These are phyloP conservation scores for Brachionus asplanchnoidis DNA, from an alignment of 1,140 invertebrate genomes.

Conservation along the genomic window DNA sequence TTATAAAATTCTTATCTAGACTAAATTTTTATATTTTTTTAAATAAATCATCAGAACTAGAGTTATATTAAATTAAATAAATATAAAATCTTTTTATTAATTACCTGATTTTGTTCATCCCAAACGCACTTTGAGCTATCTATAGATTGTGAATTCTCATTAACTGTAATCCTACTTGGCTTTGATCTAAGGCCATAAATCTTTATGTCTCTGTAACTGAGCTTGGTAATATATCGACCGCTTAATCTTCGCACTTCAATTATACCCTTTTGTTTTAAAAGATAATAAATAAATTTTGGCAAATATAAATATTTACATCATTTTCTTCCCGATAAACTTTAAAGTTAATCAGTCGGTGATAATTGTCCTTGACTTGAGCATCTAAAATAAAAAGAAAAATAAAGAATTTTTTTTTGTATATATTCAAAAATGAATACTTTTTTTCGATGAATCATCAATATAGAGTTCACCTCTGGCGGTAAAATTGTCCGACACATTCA, in stretches of 20 bases:
- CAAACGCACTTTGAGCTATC: slow-evolving; percentile 34
- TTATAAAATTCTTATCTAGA: too few species aligned
- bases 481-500: slow-evolving; percentile 11
- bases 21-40: too few species aligned
- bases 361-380: slow-evolving; percentile 24
- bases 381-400: background rate
- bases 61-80: too few species aligned
- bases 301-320: background rate
- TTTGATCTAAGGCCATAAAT: slow-evolving; percentile 19
- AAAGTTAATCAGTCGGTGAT: slow-evolving; percentile 23
- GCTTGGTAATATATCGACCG: background rate
- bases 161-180: slow-evolving; percentile 34
- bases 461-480: slow-evolving; percentile 36
- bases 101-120: slow-evolving; percentile 15
- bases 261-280: background rate
- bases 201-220: slow-evolving; percentile 33
- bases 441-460: slow-evolving; percentile 31
- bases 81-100: background rate
- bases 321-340: slow-evolving; percentile 22
- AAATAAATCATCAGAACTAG: too few species aligned
- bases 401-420: background rate
- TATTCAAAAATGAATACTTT: background rate
- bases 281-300: background rate
- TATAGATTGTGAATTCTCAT: slow-evolving; percentile 26
- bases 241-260: slow-evolving; percentile 17